Evolutionary conservation across 2,797 vertebrate species (phyloP), one percentile per base, ranked within the genome.

Genomic region (Manis crassicaudata): DNA sequence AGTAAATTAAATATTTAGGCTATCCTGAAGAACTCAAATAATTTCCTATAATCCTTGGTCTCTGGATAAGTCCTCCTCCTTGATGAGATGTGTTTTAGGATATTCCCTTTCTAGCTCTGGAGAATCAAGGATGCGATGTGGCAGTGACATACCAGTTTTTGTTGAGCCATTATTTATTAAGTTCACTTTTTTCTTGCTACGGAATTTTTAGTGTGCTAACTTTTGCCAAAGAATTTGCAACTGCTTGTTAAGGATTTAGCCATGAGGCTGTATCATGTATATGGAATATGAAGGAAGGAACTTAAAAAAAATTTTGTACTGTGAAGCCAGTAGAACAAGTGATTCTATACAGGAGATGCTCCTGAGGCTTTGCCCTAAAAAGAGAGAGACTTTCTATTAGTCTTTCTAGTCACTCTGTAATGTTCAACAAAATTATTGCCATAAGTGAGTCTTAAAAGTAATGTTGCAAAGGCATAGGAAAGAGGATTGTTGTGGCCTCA

Each of bases 401-500:
- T 87, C 27, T 96, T 96, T 83, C 67, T 60, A 20, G 85, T 91
- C 62, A 77, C 35, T 92, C 79, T 87, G 27, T 75, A 88, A 56
- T 91, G 60, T 86, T 94, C 35, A 37, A 27, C 94, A 89, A 90
- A 95, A 94, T 97, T 76, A 90, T 92, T 96, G 90, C 87, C 14
- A n/a, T 95, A 93, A 80, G 23, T 94, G 72, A 95, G 13, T 88
- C 77, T 92, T 87, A 83, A 90, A 95, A 97, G 60, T 90, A 81
- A 86, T 93, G 77, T 73, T 72, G 60, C 95, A 43, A 70, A 32
- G 23, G 18, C 90, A 1, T 46, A 89, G 43, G 77, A 75, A 92
- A 83, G 91, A 97, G 92, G 75, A 85, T 88, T 93, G 84, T 90
- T 96, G 58, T 95, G 84, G 73, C 81, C 95, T 95, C 84, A 86